A percentile compares a stretch with the other conserved stretches of the same genome.
Evolutionary conservation across 2,888 invertebrate genomes (phyloP).

Genomic region (Prenolepis imparis): DNA sequence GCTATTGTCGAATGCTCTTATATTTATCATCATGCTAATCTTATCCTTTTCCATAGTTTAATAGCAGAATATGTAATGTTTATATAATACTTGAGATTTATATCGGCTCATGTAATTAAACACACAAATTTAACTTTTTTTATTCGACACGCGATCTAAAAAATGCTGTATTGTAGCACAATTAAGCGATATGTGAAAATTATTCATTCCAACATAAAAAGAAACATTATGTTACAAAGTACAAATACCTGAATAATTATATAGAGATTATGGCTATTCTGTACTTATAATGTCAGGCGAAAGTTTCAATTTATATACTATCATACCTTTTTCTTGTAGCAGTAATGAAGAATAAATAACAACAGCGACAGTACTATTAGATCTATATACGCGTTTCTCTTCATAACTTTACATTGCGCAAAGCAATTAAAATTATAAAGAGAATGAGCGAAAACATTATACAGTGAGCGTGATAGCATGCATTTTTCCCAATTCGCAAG

Average conservation of each 20-base stretch:
- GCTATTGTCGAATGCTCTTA: conserved; percentile 30
- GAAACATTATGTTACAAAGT: background rate
- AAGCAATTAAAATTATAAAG: background rate
- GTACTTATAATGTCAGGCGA: conserved; percentile 36
- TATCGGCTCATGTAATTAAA: conserved; percentile 31
- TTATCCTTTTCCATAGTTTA: conserved; percentile 23
- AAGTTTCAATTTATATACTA: conserved; percentile 26
- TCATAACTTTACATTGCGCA: background rate
- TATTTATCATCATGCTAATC: conserved; percentile 21
- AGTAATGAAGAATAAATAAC: conserved; percentile 6
- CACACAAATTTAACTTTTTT: conserved; percentile 16
- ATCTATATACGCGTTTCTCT: conserved; percentile 21
- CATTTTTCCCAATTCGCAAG: conserved; percentile 3
- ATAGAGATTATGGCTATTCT: conserved; percentile 7
- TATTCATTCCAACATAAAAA: conserved; percentile 13
- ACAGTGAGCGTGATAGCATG: background rate
- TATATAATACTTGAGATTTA: conserved; percentile 28
- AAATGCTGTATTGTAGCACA: background rate
- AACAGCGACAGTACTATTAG: background rate
- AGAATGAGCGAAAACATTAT: background rate
- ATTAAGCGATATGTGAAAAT: background rate
- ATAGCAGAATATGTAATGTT: conserved; percentile 27
- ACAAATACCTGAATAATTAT: background rate
- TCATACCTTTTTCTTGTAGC: conserved; percentile 3
- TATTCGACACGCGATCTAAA: conserved; percentile 2